Base-by-base conservation (phyloP, 2,113 vertebrate genomes). In the Plestiodon gilberti region DNA sequence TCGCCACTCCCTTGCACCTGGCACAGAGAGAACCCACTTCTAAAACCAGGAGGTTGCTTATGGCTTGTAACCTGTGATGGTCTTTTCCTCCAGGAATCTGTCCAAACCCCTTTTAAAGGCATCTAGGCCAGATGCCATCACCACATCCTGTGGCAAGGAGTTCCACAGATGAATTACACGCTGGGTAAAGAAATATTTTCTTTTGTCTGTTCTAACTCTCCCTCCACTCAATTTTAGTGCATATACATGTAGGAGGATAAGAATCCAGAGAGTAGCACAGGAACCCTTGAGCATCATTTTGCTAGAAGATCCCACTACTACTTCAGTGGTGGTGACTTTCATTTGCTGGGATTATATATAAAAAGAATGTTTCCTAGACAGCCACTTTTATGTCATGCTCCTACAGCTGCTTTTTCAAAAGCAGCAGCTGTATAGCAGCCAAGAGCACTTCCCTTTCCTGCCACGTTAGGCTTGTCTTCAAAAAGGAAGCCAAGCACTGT, bases 401-500 rank as follows among this genome's bases (percentile, higher is more conserved):
- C 79, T 61, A 81, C 73, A 57, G 87, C 65, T 83, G 82, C 67
- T 89, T 30, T 85, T 25, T 62, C 52, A 52, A 89, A 64, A 38
- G 62, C 85, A 70, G 61, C 25, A 82, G 0, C 4, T 81, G 48
- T 80, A 87, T 78, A 81, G 25, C 38, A 79, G 85, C n/a, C 48
- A 15, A 40, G 0, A 0, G 0, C 0, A 22, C 55, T 94, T 90
- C 83, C 40, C 38, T 85, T 89, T 90, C 70, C 35, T 1, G 0
- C 33, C 86, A 81, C 90, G 57, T 1, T 0, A 0, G 0, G 79
- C 69, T 22, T 85, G 88, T 83, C 86, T 81, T 87, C 86, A 84
- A 89, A 91, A 90, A 82, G 87, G 80, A 92, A 93, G 87, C 0
- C 0, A 81, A 75, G 23, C 35, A 25, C 90, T 87, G 89, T 33